Evolutionary conservation across 1,140 invertebrate species (phyloP).

Genomic region (Rhysida immarginata): DNA sequence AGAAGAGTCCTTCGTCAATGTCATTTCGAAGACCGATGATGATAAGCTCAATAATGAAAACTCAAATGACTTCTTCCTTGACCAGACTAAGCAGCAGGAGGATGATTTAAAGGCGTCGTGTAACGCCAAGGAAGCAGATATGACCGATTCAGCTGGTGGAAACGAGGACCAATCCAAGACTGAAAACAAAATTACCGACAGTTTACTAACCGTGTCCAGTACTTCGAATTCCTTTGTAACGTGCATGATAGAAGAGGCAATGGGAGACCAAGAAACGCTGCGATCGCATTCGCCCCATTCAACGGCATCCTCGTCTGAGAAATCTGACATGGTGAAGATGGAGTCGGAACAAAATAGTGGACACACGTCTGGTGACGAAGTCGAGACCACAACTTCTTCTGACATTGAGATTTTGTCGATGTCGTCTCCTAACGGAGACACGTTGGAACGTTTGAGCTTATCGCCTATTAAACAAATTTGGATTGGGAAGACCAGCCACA

Average conservation of each 20-base stretch:
- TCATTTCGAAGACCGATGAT: background rate
- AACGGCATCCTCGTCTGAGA: conserved; percentile 29
- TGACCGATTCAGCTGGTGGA: conserved; percentile 4
- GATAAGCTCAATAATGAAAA: background rate
- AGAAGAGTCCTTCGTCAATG: background rate
- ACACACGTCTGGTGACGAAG: conserved; percentile 76
- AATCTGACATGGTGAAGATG: conserved; percentile 65
- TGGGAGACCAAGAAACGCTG: conserved; percentile 25
- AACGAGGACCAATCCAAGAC: conserved; percentile 13
- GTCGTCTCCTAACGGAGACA: conserved; percentile 31
- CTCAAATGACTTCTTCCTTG: background rate
- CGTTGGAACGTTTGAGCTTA: conserved; percentile 15
- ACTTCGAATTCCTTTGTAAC: conserved; percentile 29
- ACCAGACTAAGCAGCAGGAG: background rate
- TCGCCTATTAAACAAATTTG: conserved; percentile 12
- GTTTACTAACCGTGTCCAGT: conserved; percentile 8
- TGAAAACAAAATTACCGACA: conserved; percentile 14
- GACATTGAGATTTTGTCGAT: conserved; percentile 92
- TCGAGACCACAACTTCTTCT: conserved; percentile 83
- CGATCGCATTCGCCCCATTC: conserved; percentile 23
- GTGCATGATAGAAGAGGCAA: conserved; percentile 29
- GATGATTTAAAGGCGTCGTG: background rate
- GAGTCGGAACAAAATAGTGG: conserved; percentile 64
- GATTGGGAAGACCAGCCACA: conserved; percentile 14
- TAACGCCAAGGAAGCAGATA: background rate